Base-by-base conservation (phyloP, 2,113 vertebrate genomes). In the Zosterops pallidus region DNA sequence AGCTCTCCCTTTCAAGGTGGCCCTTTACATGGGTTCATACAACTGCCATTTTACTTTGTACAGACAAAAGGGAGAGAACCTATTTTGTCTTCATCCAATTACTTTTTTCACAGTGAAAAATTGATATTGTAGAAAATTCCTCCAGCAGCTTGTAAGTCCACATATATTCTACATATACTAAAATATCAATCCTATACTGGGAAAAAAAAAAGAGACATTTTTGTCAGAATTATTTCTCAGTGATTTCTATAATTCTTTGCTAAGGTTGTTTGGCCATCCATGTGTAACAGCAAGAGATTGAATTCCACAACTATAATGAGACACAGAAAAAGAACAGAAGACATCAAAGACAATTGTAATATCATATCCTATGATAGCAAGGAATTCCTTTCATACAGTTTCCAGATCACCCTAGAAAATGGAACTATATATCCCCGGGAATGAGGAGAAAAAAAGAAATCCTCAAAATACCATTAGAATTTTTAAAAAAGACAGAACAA, bases 351-450 rank as follows among this genome's bases (percentile, higher is more conserved):
- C 22, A 11, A 63, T 1, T 71, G 44, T 23, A 79, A 14, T 63
- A 71, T 37, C 42, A 49, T 59, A 60, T 28, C 9, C 17, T 76
- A 31, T 22, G 35, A 91, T 46, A 62, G 28, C 12, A 69, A 86
- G 35, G 39, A 86, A 64, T 37, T 68, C 15, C 14, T 79, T 83
- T 68, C 77, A 86, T 35, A 42, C 1, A 46, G 39, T 77, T 84
- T 80, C 59, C 39, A 50, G 17, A 69, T 47, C 26, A 72, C 11
- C 15, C 59, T 59, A 59, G 31, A 59, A 93, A 93, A 79, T 47
- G 4, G 49, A 63, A 22, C 28, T 23, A 44, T n/a, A 56, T 4
- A 15, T 24, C 9, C 11, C 16, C 0, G 0, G 22, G 20, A 94
- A 81, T 29, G 22, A 74, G 46, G 15, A 53, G 42, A n/a, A 67